phyloP scores from a whole-genome alignment of 2,113 vertebrate genomes.

The Suncus etruscus region DNA sequence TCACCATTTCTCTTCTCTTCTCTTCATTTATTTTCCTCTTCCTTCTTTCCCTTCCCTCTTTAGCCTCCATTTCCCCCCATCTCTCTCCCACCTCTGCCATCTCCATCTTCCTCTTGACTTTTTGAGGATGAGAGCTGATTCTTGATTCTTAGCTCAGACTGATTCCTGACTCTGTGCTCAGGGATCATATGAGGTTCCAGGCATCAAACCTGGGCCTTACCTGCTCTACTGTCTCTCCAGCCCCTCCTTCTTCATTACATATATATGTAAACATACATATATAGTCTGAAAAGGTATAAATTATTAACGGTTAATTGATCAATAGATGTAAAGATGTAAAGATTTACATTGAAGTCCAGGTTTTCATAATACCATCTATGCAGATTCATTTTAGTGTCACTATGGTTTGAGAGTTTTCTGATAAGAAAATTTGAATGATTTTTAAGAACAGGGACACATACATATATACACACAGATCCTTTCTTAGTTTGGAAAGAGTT shows the following conservation, averaged over 20 bases:
- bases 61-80: neutral
- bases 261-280: too few relatives aligned
- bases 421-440: constrained; percentile 3
- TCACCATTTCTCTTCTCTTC: neutral
- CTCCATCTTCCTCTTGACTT: neutral
- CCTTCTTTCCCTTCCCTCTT: neutral
- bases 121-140: too few relatives aligned
- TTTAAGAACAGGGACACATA: neutral
- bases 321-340: too few relatives aligned
- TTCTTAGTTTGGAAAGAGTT: neutral
- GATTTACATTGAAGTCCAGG: constrained; percentile 46
- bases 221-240: too few relatives aligned
- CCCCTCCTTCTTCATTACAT: too few relatives aligned
- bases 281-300: too few relatives aligned
- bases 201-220: too few relatives aligned
- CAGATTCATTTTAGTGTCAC: neutral
- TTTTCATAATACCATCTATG: constrained; percentile 4
- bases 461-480: too few relatives aligned
- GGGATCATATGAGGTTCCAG: too few relatives aligned
- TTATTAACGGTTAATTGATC: too few relatives aligned
- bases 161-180: too few relatives aligned
- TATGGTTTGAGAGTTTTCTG: constrained; percentile 21
- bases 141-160: too few relatives aligned
- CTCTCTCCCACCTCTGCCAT: neutral
- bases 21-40: neutral